phyloP scores from a whole-genome alignment of 2,113 vertebrate species.

The Ia io region DNA sequence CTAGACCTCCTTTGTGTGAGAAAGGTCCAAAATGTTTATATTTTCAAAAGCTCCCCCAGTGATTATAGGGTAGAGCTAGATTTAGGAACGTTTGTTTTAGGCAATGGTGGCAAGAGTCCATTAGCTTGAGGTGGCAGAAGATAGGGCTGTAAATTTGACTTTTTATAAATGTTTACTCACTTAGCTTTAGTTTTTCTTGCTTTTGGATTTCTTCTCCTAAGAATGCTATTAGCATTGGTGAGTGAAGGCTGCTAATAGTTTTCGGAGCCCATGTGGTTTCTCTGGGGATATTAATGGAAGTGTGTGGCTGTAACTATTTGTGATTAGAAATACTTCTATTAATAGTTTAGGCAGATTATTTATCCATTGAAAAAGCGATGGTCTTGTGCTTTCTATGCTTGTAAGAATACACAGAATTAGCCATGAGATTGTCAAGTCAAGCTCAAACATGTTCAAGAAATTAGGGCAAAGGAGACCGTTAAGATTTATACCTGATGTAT shows the following conservation, averaged over 20 bases:
- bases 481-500: background rate
- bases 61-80: background rate
- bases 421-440: background rate
- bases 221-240: background rate
- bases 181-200: background rate
- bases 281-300: conserved; percentile 14
- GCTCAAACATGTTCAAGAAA: background rate
- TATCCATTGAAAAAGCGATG: conserved; percentile 17
- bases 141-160: background rate
- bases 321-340: conserved; percentile 47
- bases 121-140: background rate
- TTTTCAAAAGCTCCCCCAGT: background rate
- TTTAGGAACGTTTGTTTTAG: background rate
- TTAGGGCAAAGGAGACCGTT: background rate
- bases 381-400: background rate
- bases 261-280: background rate
- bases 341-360: conserved; percentile 37
- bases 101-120: background rate
- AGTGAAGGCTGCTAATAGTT: background rate
- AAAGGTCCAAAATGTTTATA: background rate
- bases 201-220: background rate
- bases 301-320: conserved; percentile 13
- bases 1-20: background rate
- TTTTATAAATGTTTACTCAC: conserved; percentile 16
- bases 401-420: conserved; percentile 32